phyloP scores from a whole-genome alignment of 2,888 invertebrate species.

The Eupithecia inturbata region DNA sequence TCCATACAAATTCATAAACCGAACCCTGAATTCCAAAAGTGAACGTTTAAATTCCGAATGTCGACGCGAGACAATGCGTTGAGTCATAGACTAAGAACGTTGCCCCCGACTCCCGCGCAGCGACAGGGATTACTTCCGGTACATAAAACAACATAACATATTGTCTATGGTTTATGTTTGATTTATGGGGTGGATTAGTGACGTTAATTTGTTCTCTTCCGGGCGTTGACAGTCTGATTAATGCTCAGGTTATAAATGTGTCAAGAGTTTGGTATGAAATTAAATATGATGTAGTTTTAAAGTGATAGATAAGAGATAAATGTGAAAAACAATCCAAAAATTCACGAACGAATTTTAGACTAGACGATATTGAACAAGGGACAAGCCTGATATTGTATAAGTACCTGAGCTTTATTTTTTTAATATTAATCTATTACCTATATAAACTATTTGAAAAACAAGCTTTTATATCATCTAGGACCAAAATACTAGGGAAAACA shows the following conservation, averaged over 20 bases:
- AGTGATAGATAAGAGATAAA: no score
- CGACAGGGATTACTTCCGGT: constrained; percentile 55
- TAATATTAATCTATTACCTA: no score
- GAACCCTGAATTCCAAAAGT: constrained; percentile 31
- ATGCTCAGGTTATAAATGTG: background rate
- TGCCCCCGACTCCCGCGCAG: constrained; percentile 76
- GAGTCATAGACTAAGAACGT: constrained; percentile 69
- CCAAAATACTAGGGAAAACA: no score
- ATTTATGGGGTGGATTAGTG: constrained; percentile 41
- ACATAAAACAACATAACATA: constrained; percentile 39
- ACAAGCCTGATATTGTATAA: no score
- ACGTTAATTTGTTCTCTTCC: constrained; percentile 26
- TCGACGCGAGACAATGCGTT: constrained; percentile 47
- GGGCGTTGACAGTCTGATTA: constrained; percentile 25
- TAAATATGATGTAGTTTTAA: background rate
- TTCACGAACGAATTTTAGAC: no score
- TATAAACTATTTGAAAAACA: no score
- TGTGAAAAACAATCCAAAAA: no score
- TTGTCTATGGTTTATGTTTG: constrained; percentile 27
- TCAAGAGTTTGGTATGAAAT: background rate
- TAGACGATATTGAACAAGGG: no score
- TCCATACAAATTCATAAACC: constrained; percentile 10
- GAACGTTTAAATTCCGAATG: constrained; percentile 37
- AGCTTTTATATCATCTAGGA: no score
- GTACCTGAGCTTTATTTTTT: no score